Evolutionary conservation across 1,140 invertebrate genomes (phyloP), one percentile per base, ranked within the genome.

Genomic region (Microplitis demolitor): DNA sequence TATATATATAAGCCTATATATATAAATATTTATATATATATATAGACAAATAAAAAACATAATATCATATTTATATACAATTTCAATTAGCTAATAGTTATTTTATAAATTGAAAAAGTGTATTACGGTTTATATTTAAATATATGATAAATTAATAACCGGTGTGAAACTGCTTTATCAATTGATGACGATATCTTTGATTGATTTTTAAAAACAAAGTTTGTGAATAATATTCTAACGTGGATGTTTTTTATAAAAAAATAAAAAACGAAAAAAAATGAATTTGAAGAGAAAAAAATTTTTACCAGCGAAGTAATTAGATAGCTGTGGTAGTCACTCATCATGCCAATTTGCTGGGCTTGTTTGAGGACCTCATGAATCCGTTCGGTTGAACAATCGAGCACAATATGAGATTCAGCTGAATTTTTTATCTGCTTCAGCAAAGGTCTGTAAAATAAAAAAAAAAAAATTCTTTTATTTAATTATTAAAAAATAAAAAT

Each of bases 261-360:
- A 24, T 24, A 24, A 2, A 1, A 24, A 24, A 24, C 0, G 24
- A 24, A 24, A 24, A 24, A 24, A 24, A 24, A 24, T 2, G 24
- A 24, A 24, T 24, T 24, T 24, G 1, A 24, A 24, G 24, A 24
- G 24, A 24, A 24, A 33, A 63, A 45, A 62, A 24, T 14, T n/a
- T 89, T 89, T 88, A 95, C 94, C 87, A 97, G 83, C 4, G 95
- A 96, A 1, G 95, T 97, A 45, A 98, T 94, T 75, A 97, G 90
- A 86, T 96, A 97, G 83, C 93, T 96, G 82, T 96, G 94, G 81
- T 96, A 95, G 82, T 96, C 95, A 51, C 94, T 96, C 94, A 97
- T 96, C 93, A 97, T 96, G 50, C 96, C 96, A 63, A 97, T 95
- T 88, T 98, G 95, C 87, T 97, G 96, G 3, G 96, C 96, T 87